Evolutionary conservation across 2,113 vertebrate species (phyloP).

Genomic region (Cacatua alba): DNA sequence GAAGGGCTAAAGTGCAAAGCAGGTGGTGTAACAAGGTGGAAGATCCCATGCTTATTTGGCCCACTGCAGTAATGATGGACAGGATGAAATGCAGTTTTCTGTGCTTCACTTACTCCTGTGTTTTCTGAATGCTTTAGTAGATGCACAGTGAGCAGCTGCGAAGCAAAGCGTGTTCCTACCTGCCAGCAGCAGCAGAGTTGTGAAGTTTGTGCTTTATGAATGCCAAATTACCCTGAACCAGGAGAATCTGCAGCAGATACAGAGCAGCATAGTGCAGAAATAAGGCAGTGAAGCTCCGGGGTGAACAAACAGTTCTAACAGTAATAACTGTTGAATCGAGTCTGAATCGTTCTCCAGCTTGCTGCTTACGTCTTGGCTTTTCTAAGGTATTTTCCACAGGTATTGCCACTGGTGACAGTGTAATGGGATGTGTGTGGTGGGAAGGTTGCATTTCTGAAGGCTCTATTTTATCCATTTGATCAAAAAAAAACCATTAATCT

Average conservation of each 20-base stretch:
- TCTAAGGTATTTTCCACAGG: background rate
- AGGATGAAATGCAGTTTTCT: background rate
- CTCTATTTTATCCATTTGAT: background rate
- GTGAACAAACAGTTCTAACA: background rate
- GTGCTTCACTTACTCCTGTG: background rate
- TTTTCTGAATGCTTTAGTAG: background rate
- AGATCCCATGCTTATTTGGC: background rate
- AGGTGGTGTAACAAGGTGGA: background rate
- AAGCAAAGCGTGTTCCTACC: background rate
- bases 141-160: background rate
- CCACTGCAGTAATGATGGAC: background rate
- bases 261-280: background rate
- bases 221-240: background rate
- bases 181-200: background rate
- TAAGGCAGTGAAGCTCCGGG: background rate
- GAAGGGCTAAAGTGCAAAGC: background rate
- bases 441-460: background rate
- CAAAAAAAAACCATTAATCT: background rate
- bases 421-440: background rate
- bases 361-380: background rate
- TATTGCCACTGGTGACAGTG: background rate
- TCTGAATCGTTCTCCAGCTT: background rate
- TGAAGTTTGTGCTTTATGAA: background rate
- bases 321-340: background rate
- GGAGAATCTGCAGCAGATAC: background rate